Evolutionary conservation across 2,113 vertebrate genomes (phyloP), one percentile per base, ranked within the genome.

Genomic region (Hipposideros armiger): DNA sequence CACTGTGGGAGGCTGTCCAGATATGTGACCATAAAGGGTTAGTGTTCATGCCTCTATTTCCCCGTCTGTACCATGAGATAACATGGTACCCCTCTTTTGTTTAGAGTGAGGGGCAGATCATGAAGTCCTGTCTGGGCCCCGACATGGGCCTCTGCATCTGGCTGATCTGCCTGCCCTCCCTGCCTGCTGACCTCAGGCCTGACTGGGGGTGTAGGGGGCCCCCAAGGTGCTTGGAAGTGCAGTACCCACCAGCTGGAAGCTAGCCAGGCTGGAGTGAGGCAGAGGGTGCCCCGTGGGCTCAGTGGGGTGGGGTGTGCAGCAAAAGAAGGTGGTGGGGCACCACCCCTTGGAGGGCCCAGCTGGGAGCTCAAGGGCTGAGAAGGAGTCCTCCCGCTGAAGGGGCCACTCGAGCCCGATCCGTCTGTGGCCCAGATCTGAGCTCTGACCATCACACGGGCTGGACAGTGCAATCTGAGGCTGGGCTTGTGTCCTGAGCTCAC

Each of bases 51-150:
- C 45, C 85, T 72, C 1, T 0, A 26, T 58, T 54, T 91, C 64
- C 24, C 45, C 5, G 2, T 10, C 8, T 2, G 60, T 0, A 6
- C 13, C 0, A 0, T 0, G 9, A 77, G 69, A 5, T 4, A 1
- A 4, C n/a, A 0, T 0, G 7, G 11, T 7, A 30, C 40, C 58
- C n/a, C 36, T 3, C 52, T 42, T 22, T 14, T 47, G 47, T 14
- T 52, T 47, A 22, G 30, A 36, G n/a, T 0, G 42, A 40, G 32
- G 36, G 40, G 66, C 30, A 7, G 7, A 28, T 19, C 6, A 2
- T 3, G 13, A 14, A 15, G 60, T 22, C 15, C 6, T 2, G 13
- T 60, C n/a, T 2, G 16, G 45, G 13, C 1, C 2, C 56, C 11
- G 0, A 5, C 2, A 1, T 22, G 58, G 60, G 28, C 54, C 13